Base-by-base conservation (phyloP, 2,113 vertebrate genomes). In the Erpornis zantholeuca region DNA sequence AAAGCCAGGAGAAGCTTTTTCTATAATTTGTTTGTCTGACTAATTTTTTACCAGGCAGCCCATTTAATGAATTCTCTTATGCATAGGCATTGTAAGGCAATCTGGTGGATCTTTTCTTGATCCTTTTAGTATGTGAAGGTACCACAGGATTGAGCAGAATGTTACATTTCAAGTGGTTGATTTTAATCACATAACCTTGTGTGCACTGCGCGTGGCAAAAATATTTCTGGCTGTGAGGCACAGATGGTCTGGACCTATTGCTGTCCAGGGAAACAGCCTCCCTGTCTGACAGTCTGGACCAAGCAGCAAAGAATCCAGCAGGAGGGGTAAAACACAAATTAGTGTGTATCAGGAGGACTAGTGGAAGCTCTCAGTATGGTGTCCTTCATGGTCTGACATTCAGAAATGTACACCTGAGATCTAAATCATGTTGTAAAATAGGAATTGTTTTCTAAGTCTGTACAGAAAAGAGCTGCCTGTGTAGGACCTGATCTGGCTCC, bases 161-260 rank as follows among this genome's bases (percentile, higher is more conserved):
- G 36, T 84, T 90, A 12, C 7, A 16, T 84, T 93, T 81, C 42
- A 50, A 68, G 38, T 49, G 61, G 36, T 35, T 65, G 35, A 57
- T 72, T 14, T 69, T 88, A 60, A 88, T 86, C 36, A 3, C 31
- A 3, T 53, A 83, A 81, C 64, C 33, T 35, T 47, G n/a, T 36
- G 33, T 70, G 35, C 31, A 29, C 52, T 86, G 92, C 0, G 8
- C 40, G 25, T 76, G 83, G 73, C 83, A 86, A 35, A 64, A 88
- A 4, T 35, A 31, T 66, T 70, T 54, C 36, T 45, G 4, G 52
- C 87, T 86, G 82, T 38, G 93, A 86, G 65, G 73, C 73, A 85
- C 91, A 86, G 92, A 92, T 90, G 93, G 90, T 88, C 61, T 71
- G 79, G 86, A 56, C 82, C 93, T 61, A 6, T 50, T 88, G 86